Conservation (phyloP, 2,888 invertebrate species). For the Eilema caniola region DNA sequence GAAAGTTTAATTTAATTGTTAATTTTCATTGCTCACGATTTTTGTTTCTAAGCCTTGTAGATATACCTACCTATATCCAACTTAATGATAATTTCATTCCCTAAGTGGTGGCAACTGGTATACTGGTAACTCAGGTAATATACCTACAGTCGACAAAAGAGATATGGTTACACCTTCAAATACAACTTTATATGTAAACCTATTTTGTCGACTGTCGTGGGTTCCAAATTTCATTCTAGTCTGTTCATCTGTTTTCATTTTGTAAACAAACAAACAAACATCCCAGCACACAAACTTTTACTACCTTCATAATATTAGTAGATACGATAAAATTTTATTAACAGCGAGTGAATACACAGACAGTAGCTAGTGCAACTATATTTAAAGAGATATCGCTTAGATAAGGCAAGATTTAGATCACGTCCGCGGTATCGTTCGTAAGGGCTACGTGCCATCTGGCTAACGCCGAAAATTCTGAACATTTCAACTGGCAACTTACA, state of each 20-base stretch:
- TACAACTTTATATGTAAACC: too few species aligned
- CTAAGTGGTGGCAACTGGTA: too few species aligned
- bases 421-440: conserved; percentile 33
- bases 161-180: too few species aligned
- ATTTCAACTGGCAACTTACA: conserved; percentile 26
- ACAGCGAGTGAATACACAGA: too few species aligned
- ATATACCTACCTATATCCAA: too few species aligned
- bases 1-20: background rate
- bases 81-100: too few species aligned
- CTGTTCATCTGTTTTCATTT: background rate
- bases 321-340: too few species aligned
- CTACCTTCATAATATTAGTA: background rate
- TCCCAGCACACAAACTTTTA: background rate
- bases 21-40: background rate
- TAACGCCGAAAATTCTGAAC: conserved; percentile 29
- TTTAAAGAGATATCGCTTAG: conserved; percentile 32
- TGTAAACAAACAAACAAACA: background rate
- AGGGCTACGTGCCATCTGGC: conserved; percentile 33
- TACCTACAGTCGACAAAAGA: too few species aligned
- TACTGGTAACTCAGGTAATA: background rate
- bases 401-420: conserved; percentile 45
- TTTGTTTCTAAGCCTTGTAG: too few species aligned
- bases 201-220: too few species aligned
- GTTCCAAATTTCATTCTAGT: background rate
- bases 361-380: conserved; percentile 6